Base-by-base conservation (phyloP, 2,888 invertebrate species). In the Agriopis leucophaearia region DNA sequence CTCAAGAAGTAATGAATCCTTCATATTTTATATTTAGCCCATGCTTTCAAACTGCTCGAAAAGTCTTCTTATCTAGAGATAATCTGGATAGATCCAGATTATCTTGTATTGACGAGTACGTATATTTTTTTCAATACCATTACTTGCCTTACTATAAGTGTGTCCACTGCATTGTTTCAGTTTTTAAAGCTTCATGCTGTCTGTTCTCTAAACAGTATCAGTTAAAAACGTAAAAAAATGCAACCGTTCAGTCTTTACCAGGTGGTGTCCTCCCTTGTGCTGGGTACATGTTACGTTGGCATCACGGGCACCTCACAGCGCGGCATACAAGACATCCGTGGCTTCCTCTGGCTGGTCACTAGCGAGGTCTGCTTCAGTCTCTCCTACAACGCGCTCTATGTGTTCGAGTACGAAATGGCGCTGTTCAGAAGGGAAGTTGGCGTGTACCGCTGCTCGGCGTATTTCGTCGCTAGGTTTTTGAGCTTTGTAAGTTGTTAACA, bases 351-450 rank as follows among this genome's bases (percentile, higher is more conserved):
- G 91, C 79, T 94, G 48, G 80, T 94, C 64, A 90, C 88, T 61
- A 91, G 94, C n/a, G 94, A 95, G 70, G 85, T 94, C 0, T 86
- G 88, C 51, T 95, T 94, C 78, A 86, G 87, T 0, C 69, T 92
- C 3, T 87, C 94, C 0, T 95, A 95, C 76, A 86, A 86, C 15
- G 91, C 94, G 0, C 80, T 94, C 45, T 93, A 89, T 57, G 87
- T 88, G 8, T 91, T 95, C 59, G 88, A 91, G 13, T 66, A 75
- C 0, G 92, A 94, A 38, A 81, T 94, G 6, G 72, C 87, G 0
- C 74, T 94, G 63, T 95, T 93, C 66, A 88, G 85, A 63, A 80
- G 94, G 50, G 95, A 95, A 76, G 84, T 83, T 0, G 90, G 90
- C 0, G 78, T 94, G 15, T 95, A 95, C 58, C 82, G 75, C 1